A percentile compares a stretch with the other conserved stretches of the same genome.
phyloP scores from a whole-genome alignment of 2,888 invertebrate genomes.

The Sinopyrophorus schimmeli region DNA sequence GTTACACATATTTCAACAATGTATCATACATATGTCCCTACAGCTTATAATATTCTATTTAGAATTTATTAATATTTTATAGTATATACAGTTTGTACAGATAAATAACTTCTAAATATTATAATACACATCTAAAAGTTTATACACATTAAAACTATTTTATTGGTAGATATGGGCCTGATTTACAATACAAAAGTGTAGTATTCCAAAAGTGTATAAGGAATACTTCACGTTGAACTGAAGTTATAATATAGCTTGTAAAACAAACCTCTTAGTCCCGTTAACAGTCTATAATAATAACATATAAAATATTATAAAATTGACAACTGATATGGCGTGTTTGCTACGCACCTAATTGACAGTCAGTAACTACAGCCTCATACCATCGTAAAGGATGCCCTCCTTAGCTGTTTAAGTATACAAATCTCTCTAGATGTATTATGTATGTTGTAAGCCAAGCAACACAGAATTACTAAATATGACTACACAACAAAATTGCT shows the following conservation, averaged over 20 bases:
- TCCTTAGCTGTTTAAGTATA: conserved; percentile 27
- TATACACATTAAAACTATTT: conserved; percentile 20
- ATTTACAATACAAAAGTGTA: conserved; percentile 15
- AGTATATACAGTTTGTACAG: conserved; percentile 39
- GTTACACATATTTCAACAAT: too few species aligned
- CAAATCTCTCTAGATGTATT: conserved; percentile 32
- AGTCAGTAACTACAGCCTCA: conserved; percentile 49
- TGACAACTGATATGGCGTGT: conserved; percentile 54
- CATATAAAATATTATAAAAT: conserved; percentile 48
- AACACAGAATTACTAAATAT: conserved; percentile 46
- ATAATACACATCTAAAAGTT: conserved; percentile 34
- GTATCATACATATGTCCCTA: conserved; percentile 3
- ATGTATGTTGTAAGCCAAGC: conserved; percentile 50
- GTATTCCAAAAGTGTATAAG: conserved; percentile 12
- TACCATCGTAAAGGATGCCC: conserved; percentile 35
- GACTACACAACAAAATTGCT: conserved; percentile 42
- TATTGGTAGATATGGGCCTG: conserved; percentile 17
- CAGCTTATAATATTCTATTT: conserved; percentile 25
- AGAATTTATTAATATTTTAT: conserved; percentile 35
- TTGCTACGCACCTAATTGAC: conserved; percentile 54
- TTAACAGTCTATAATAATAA: conserved; percentile 53
- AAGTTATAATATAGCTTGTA: conserved; percentile 18
- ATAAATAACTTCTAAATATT: conserved; percentile 37
- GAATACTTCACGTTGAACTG: too few species aligned
- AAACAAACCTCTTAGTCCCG: conserved; percentile 37